These are phyloP conservation scores for Phalacrocorax carbo DNA, from an alignment of 2,113 vertebrate species.

Conservation along the genomic window DNA sequence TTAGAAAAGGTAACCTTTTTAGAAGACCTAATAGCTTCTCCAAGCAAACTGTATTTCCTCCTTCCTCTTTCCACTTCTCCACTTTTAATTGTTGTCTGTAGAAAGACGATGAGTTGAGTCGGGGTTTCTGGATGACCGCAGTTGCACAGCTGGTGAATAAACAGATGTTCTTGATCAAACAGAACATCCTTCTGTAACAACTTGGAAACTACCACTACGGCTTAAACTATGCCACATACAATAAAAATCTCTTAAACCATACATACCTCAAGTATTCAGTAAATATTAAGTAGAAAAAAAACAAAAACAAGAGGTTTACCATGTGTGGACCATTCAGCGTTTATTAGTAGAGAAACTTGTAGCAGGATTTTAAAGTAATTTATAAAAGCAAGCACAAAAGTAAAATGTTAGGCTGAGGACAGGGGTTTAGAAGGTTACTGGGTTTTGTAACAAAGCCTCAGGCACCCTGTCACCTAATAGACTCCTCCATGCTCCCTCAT, in stretches of 20 bases:
- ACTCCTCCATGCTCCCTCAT: not conserved
- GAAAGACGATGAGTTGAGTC: not conserved
- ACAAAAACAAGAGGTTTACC: not conserved
- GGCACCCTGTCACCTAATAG: not conserved
- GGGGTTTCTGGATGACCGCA: not conserved
- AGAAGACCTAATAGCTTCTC: not conserved
- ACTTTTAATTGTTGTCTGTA: not conserved
- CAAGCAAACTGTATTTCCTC: not conserved
- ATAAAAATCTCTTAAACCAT: constrained; percentile 34
- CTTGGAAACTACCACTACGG: not conserved
- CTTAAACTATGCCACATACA: constrained; percentile 7
- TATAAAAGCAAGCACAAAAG: not conserved
- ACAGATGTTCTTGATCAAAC: not conserved
- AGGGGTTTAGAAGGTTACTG: not conserved
- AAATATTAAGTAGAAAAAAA: constrained; percentile 35
- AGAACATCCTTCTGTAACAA: not conserved
- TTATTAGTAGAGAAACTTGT: not conserved
- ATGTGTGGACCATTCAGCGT: not conserved
- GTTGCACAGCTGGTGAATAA: not conserved
- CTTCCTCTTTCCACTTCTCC: not conserved
- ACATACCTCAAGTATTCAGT: constrained; percentile 1
- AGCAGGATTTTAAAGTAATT: not conserved
- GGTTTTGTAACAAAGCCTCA: not conserved
- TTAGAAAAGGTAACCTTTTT: not conserved
- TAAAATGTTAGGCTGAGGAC: not conserved